Evolutionary conservation across 2,113 vertebrate species (phyloP).

Genomic region (Tragelaphus strepsiceros): DNA sequence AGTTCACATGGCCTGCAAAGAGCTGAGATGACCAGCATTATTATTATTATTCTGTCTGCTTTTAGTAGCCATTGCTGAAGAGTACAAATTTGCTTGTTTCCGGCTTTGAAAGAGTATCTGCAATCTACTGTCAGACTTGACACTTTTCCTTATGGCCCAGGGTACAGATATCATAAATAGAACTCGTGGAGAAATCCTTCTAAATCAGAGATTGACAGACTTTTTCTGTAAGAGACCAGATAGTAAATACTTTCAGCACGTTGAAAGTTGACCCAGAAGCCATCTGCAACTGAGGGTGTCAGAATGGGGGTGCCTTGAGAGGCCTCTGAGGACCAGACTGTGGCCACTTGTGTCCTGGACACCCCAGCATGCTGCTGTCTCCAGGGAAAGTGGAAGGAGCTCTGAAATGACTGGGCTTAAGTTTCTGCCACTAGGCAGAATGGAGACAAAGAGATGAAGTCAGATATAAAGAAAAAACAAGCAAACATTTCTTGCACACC

Average conservation of each 20-base stretch:
- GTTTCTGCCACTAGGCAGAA: background rate
- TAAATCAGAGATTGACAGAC: background rate
- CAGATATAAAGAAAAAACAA: background rate
- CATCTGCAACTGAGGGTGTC: background rate
- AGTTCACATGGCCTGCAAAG: background rate
- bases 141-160: background rate
- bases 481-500: background rate
- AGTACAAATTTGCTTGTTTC: background rate
- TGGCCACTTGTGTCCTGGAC: background rate
- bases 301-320: background rate
- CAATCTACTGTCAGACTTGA: background rate
- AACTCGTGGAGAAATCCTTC: background rate
- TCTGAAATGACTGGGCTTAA: background rate
- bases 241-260: background rate
- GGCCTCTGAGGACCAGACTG: background rate
- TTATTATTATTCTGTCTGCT: background rate
- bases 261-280: background rate
- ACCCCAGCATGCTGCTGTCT: background rate
- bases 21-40: background rate
- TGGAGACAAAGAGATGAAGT: background rate
- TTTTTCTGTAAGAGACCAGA: background rate
- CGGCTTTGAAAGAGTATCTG: background rate
- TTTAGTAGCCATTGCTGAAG: background rate
- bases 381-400: background rate
- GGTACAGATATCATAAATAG: background rate